Base-by-base conservation (phyloP, 2,113 vertebrate genomes). In the Guaruba guarouba region DNA sequence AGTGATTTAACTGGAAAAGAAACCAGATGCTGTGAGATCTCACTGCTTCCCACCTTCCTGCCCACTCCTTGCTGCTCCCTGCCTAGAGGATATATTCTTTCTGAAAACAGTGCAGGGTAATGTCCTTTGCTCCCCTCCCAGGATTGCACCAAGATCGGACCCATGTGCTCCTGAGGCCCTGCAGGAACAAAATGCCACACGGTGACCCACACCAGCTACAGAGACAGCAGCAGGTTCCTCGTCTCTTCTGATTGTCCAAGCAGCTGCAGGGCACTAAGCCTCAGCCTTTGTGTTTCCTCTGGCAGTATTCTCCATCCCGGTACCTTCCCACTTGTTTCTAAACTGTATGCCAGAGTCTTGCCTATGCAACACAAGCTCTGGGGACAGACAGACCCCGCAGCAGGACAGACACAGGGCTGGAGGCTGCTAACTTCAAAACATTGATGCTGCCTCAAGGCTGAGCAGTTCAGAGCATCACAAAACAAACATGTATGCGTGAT, bases 1-100 rank as follows among this genome's bases (percentile, higher is more conserved):
- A 99, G 96, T 99, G 99, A 95, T 99, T 99, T 95, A 99, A 86
- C 99, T 99, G 63, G 27, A 94, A 95, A 54, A 64, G 39, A 95
- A 73, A 59, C 20, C 43, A 44, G 49, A 77, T 63, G 24, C 37
- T 46, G 14, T 86, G 63, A 95, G 37, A 73, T 39, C 20, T 69
- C 59, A 35, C 35, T 46, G 18, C 23, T 71, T 80, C 41, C 37
- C 13, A 66, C 8, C 25, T 84, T n/a, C 51, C 61, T 37, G 29
- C 4, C 27, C 31, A 49, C 2, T 35, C 44, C 9, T 27, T 81
- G 17, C 49, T 54, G n/a, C 13, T 71, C 41, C 37, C 46, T 61
- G 46, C 46, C 24, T 57, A 82, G 31, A 67, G 33, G 17, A 92
- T 28, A 59, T 9, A 18, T 13, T 17, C n/a, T 54, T 86, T 88